These are phyloP conservation scores for Mycteria americana DNA, from an alignment of 2,797 vertebrate genomes.

Conservation along the genomic window DNA sequence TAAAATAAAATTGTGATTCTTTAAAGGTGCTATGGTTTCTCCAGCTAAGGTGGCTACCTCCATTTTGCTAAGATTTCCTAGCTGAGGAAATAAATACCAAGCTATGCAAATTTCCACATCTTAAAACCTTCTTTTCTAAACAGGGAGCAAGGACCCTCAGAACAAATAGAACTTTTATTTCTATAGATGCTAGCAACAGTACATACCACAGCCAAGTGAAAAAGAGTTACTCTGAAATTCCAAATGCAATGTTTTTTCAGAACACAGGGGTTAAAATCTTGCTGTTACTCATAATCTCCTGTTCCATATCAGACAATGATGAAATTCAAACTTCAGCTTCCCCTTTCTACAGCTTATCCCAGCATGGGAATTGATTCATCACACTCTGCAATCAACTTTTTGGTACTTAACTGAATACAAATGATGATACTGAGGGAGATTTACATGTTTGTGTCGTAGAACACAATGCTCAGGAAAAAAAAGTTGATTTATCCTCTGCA, in stretches of 20 bases:
- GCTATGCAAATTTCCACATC: background rate
- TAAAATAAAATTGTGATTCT: background rate
- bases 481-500: background rate
- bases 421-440: constrained; percentile 19
- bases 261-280: constrained; percentile 32
- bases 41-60: background rate
- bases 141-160: background rate
- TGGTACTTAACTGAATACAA: constrained; percentile 60
- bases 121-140: background rate
- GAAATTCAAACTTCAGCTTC: constrained; percentile 43
- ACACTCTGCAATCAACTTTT: constrained; percentile 43
- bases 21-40: background rate
- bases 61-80: background rate
- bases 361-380: constrained; percentile 58
- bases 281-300: constrained; percentile 19
- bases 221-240: background rate
- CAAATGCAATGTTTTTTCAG: background rate
- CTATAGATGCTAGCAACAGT: background rate
- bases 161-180: background rate
- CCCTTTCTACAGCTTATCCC: constrained; percentile 11
- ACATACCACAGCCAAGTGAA: background rate
- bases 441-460: background rate
- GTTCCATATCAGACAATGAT: background rate
- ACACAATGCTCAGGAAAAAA: background rate
- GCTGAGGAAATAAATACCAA: background rate